Conservation (phyloP, 2,797 vertebrate species). For the Aldrovandia affinis region DNA sequence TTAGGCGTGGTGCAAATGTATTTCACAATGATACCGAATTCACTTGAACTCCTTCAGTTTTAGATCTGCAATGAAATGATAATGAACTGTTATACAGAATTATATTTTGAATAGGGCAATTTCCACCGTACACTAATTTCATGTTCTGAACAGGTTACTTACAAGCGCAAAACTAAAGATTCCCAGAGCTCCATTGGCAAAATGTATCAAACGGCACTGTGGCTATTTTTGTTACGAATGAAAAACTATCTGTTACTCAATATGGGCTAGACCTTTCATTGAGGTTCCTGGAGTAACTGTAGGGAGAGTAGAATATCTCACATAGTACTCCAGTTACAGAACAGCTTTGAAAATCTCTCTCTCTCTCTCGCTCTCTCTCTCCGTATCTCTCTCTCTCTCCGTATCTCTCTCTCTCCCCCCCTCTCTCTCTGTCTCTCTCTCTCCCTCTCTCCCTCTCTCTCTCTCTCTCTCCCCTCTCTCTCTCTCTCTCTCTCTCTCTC, state of each 20-base stretch:
- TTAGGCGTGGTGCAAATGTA: background rate
- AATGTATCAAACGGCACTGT: conserved; percentile 30
- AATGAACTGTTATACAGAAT: too few species aligned
- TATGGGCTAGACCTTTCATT: conserved; percentile 50
- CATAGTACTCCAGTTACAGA: conserved; percentile 14
- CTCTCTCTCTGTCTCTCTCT: conserved; percentile 15
- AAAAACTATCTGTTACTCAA: conserved; percentile 48
- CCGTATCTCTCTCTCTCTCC: conserved; percentile 15
- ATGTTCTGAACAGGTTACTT: background rate
- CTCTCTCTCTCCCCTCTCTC: background rate
- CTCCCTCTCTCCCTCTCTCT: conserved; percentile 4
- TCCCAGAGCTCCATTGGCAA: background rate
- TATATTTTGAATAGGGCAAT: too few species aligned
- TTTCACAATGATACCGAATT: background rate
- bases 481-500: conserved; percentile 20
- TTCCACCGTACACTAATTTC: too few species aligned
- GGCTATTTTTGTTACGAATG: conserved; percentile 39
- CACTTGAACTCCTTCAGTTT: background rate
- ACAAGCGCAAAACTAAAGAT: background rate
- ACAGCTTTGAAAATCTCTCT: conserved; percentile 23
- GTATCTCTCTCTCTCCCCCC: too few species aligned
- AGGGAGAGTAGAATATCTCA: conserved; percentile 4
- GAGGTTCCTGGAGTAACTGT: conserved; percentile 54
- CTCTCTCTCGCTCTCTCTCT: conserved; percentile 19
- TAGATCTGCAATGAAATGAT: background rate